Base-by-base conservation (phyloP, 2,888 invertebrate species). In the Nomada ruficornis region DNA sequence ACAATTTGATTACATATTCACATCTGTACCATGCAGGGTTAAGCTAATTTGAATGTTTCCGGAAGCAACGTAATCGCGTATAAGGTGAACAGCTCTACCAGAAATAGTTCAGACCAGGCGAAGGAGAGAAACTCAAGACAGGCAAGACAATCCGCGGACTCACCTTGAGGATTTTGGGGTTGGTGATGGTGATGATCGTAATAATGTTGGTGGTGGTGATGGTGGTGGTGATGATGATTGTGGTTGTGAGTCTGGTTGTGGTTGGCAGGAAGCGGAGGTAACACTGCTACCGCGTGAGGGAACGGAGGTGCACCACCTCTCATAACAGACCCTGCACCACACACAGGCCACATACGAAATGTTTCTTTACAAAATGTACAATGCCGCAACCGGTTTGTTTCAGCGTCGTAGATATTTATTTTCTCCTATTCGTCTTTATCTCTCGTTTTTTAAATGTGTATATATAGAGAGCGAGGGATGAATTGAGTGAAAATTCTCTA, bases 211-310 rank as follows among this genome's bases (percentile, higher is more conserved):
- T 90, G 82, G 65, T 82, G 91, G 86, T 90, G 76, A 55, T 88
- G 91, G 88, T 91, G 91, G 88, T 90, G 91, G 85, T 90, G 91
- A 86, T 90, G 91, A 89, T 86, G 91, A 86, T 88, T 91, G 87
- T 90, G 92, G 85, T 89, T 91, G 89, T 91, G 90, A 89, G 92
- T 90, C 88, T 89, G 91, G 88, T 90, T 91, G 91, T 92, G 92
- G 91, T 91, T 92, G 88, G 90, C 92, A 89, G 93, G 93, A 89
- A 94, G 92, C 90, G 95, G 95, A 93, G 95, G 95, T 94, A 95
- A 94, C 91, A 96, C 95, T 94, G 95, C 95, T 94, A 96, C 95
- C 94, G 95, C 95, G 92, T 94, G 95, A 90, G 95, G 94, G 91
- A 94, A 95, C 87, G 94, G 94, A 91, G 94, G 91, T 82, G 88